Percentiles rank a stretch among this genome's conserved stretches.
Evolutionary conservation across 64 coral and sea anemone species (phyloP).

Genomic region (Cladopsammia gracilis): DNA sequence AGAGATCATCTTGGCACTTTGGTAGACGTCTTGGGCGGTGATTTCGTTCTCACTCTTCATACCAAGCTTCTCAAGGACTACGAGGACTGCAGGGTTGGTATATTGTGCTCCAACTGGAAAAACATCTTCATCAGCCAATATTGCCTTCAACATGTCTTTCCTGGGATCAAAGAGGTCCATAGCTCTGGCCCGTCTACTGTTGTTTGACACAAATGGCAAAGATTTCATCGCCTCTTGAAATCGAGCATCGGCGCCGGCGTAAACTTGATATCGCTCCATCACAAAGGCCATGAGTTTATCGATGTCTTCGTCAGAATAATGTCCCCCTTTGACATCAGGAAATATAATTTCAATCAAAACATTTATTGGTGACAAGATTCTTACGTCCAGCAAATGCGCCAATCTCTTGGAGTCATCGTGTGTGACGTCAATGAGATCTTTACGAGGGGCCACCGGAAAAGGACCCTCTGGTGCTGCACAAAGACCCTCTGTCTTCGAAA

Average conservation of each 20-base stretch:
- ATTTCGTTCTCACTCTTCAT: constrained; percentile 56
- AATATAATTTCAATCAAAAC: not conserved
- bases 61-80: constrained; percentile 43
- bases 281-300: constrained; percentile 66
- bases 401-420: not conserved
- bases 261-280: constrained; percentile 54
- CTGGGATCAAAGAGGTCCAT: constrained; percentile 50
- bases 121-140: constrained; percentile 41
- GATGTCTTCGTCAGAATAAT: constrained; percentile 54
- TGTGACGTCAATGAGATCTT: not conserved
- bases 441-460: not conserved
- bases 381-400: not conserved
- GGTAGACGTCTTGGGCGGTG: constrained; percentile 52
- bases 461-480: constrained; percentile 9
- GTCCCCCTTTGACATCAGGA: constrained; percentile 2
- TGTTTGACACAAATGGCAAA: constrained; percentile 29
- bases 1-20: constrained; percentile 37
- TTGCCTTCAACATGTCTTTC: not conserved
- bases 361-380: not conserved
- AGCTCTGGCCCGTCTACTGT: not conserved
- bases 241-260: not conserved
- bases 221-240: constrained; percentile 23
- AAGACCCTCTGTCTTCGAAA: not conserved
- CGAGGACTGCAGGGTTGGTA: constrained; percentile 16
- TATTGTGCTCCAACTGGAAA: constrained; percentile 46